These are phyloP conservation scores for Dascillus cervinus DNA, from an alignment of 2,888 invertebrate species.

Conservation along the genomic window DNA sequence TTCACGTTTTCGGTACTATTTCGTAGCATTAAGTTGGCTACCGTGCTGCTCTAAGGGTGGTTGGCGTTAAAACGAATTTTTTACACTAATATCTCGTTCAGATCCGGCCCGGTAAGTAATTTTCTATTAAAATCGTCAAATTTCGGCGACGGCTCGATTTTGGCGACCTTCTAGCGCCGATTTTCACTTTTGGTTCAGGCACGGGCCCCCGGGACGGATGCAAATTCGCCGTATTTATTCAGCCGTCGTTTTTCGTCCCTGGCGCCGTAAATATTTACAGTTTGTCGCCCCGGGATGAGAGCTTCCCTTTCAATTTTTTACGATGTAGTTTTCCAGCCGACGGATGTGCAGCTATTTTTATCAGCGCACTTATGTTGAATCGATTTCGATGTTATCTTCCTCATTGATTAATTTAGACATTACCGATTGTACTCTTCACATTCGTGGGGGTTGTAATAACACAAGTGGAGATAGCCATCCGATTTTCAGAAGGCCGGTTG, in stretches of 20 bases:
- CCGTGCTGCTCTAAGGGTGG: conserved; percentile 43
- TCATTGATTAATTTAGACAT: conserved; percentile 9
- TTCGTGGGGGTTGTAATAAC: not conserved
- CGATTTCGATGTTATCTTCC: conserved; percentile 5
- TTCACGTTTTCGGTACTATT: conserved; percentile 42
- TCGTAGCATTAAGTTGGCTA: conserved; percentile 43
- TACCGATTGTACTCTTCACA: not conserved
- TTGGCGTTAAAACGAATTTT: conserved; percentile 33
- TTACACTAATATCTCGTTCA: conserved; percentile 26
- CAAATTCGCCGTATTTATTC: too few relatives aligned
- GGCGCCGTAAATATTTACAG: conserved; percentile 20
- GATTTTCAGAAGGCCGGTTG: too few relatives aligned
- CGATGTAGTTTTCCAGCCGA: conserved; percentile 16
- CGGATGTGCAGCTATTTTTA: conserved; percentile 16
- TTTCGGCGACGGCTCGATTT: not conserved
- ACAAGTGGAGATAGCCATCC: too few relatives aligned
- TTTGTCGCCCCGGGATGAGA: conserved; percentile 20
- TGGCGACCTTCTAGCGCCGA: too few relatives aligned
- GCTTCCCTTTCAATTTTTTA: conserved; percentile 14
- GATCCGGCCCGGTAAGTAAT: conserved; percentile 24
- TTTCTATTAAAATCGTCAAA: conserved; percentile 3
- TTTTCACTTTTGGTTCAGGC: too few relatives aligned
- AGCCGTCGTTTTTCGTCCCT: conserved; percentile 5
- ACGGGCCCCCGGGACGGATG: too few relatives aligned
- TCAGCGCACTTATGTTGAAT: not conserved